These are phyloP conservation scores for Rhinatrema bivittatum DNA, from an alignment of 2,797 vertebrate species.

Conservation along the genomic window DNA sequence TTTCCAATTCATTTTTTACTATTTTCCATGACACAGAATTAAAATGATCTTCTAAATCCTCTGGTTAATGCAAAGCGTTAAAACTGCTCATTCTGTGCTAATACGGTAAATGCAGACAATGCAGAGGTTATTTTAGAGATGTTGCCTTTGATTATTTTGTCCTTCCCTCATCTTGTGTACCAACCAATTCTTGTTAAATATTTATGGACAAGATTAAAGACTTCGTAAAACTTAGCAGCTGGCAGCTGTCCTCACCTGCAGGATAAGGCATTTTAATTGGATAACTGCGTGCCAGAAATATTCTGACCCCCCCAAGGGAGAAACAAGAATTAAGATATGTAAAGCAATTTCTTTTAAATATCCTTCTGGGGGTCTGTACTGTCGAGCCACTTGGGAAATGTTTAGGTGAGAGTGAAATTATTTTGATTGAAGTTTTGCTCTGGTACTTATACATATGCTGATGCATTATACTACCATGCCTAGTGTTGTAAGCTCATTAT, in stretches of 20 bases:
- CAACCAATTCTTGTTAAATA: conserved; percentile 66
- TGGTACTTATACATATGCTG: no score
- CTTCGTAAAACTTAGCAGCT: conserved; percentile 63
- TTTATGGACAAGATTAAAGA: conserved; percentile 71
- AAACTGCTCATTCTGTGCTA: conserved; percentile 23
- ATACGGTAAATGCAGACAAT: conserved; percentile 27
- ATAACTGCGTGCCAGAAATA: conserved; percentile 60
- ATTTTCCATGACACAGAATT: no score
- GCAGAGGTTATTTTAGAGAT: conserved; percentile 39
- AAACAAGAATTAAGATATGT: conserved; percentile 48
- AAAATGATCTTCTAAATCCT: conserved; percentile 26
- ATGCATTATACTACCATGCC: no score
- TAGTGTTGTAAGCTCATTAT: no score
- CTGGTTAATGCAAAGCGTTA: conserved; percentile 26
- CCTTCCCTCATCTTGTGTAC: conserved; percentile 56
- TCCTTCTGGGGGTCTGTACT: conserved; percentile 17
- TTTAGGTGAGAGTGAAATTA: conserved; percentile 37
- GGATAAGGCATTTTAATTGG: conserved; percentile 64
- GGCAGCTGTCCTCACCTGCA: conserved; percentile 60
- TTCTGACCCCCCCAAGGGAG: conserved; percentile 48
- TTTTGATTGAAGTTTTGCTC: no score
- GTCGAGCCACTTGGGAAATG: conserved; percentile 32
- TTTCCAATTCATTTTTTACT: no score
- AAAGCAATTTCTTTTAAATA: conserved; percentile 44
- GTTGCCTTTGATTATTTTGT: conserved; percentile 52